These are phyloP conservation scores for Psittacula cyanocephala DNA, from an alignment of 2,113 vertebrate genomes.

Conservation along the genomic window DNA sequence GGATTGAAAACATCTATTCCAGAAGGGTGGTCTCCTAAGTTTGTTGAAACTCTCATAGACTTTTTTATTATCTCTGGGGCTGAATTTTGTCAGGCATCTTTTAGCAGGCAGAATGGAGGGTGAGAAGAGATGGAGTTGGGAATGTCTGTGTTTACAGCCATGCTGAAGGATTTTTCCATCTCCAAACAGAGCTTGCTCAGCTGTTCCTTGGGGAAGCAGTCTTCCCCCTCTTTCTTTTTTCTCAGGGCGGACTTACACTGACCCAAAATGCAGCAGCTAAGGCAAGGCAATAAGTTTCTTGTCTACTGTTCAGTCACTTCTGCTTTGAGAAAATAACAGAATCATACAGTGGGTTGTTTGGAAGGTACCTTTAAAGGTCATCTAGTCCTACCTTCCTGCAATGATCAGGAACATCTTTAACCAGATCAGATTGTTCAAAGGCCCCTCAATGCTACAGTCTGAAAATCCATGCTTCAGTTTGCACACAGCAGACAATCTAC, in stretches of 20 bases:
- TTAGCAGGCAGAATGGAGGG: background rate
- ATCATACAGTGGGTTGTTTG: background rate
- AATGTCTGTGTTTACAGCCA: background rate
- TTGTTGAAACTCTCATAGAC: background rate
- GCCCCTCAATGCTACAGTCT: background rate
- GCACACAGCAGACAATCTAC: background rate
- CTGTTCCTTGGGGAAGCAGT: background rate
- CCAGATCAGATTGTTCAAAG: background rate
- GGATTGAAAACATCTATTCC: background rate
- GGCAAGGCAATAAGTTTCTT: background rate
- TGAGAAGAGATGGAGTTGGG: accelerated
- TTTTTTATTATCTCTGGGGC: background rate
- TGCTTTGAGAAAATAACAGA: background rate
- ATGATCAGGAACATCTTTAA: background rate
- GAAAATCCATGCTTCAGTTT: background rate
- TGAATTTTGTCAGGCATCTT: background rate
- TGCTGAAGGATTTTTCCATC: background rate
- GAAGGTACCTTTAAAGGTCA: background rate
- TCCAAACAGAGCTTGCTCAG: background rate
- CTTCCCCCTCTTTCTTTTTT: background rate
- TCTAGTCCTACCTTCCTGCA: background rate
- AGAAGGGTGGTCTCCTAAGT: background rate
- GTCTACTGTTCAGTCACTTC: background rate
- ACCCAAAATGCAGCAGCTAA: background rate
- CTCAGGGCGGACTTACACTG: background rate